These are phyloP conservation scores for Sinohyriopsis cumingii DNA, from an alignment of 2,888 invertebrate genomes.

Conservation along the genomic window DNA sequence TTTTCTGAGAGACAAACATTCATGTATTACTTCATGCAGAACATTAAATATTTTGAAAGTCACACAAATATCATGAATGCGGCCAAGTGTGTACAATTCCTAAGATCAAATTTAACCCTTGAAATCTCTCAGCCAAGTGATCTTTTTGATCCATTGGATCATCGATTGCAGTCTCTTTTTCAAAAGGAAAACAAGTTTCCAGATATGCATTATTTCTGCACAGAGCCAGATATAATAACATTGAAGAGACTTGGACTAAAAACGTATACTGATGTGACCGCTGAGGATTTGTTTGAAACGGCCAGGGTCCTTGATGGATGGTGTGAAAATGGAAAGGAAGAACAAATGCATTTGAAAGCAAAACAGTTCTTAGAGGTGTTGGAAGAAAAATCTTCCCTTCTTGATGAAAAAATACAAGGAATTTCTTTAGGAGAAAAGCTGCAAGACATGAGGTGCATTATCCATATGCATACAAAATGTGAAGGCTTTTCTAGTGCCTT, in stretches of 20 bases:
- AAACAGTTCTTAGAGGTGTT: no score
- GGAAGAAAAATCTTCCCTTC: no score
- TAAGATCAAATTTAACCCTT: constrained; percentile 7
- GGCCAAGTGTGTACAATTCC: constrained; percentile 18
- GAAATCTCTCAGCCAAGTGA: constrained; percentile 17
- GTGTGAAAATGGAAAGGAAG: background rate
- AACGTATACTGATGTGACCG: constrained; percentile 1
- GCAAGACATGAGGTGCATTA: no score
- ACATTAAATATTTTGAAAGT: constrained; percentile 8
- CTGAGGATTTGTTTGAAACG: constrained; percentile 10
- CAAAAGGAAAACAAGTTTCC: constrained; percentile 16
- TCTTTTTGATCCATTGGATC: constrained; percentile 24
- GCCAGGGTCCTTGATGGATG: constrained; percentile 10
- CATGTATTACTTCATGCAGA: constrained; percentile 26
- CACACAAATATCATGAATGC: constrained; percentile 4
- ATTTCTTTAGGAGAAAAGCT: no score
- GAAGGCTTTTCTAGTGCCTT: background rate
- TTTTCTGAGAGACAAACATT: constrained; percentile 13
- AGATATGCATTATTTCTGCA: background rate
- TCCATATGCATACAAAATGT: no score
- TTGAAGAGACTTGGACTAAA: constrained; percentile 13
- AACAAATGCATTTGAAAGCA: constrained; percentile 1
- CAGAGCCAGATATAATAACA: background rate
- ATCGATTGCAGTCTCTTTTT: constrained; percentile 13
- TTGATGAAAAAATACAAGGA: no score